These are phyloP conservation scores for Caenorhabditis sp. DNA, from an alignment of 2,888 invertebrate genomes.

Conservation along the genomic window DNA sequence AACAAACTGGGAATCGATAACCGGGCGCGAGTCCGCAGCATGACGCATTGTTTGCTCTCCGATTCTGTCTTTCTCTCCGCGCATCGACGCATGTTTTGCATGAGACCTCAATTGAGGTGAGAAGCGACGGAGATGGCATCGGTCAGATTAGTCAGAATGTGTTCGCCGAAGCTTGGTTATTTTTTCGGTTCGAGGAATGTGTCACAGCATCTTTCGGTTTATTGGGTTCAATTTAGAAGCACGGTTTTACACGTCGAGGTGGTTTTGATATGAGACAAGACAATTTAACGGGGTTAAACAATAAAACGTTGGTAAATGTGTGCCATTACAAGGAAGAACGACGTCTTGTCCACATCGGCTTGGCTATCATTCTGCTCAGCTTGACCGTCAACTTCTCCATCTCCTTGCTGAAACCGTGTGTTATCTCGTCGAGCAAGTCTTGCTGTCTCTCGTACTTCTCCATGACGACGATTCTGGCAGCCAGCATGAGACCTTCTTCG, in stretches of 20 bases:
- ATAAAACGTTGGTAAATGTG: not conserved
- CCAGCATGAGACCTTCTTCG: conserved; percentile 34
- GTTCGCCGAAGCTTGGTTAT: conserved; percentile 7
- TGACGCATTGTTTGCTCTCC: conserved; percentile 62
- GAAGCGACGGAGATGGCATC: conserved; percentile 30
- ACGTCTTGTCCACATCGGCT: conserved; percentile 4
- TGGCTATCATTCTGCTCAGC: conserved; percentile 15
- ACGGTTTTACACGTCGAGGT: not conserved
- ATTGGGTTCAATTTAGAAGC: not conserved
- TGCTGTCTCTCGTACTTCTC: not conserved
- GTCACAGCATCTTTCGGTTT: not conserved
- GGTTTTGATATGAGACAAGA: not conserved
- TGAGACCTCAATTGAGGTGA: conserved; percentile 27
- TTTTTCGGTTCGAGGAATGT: not conserved
- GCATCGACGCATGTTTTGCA: conserved; percentile 54
- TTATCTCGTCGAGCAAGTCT: conserved; percentile 3
- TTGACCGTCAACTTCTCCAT: not conserved
- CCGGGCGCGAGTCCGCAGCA: conserved; percentile 52
- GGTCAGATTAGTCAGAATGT: conserved; percentile 44
- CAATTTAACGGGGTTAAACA: not conserved
- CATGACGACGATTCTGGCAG: conserved; percentile 9
- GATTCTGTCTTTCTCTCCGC: conserved; percentile 1
- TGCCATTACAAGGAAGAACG: not conserved
- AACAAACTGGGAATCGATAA: conserved; percentile 54
- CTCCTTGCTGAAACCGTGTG: not conserved